These are phyloP conservation scores for Mimumesa dahlbomi DNA, from an alignment of 2,888 invertebrate species.

Conservation along the genomic window DNA sequence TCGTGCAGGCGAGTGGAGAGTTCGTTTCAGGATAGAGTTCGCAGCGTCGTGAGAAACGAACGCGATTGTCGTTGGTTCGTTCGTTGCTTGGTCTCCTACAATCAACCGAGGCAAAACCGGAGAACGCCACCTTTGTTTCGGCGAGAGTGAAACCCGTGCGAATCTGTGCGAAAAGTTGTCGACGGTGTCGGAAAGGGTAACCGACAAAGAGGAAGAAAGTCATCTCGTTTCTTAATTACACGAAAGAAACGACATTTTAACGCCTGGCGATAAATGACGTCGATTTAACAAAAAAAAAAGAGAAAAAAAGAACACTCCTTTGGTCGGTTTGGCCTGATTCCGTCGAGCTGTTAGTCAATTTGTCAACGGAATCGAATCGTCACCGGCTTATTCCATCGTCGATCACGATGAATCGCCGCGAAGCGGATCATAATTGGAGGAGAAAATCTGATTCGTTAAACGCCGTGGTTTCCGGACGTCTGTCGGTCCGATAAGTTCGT, in stretches of 20 bases:
- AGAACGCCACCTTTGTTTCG: constrained; percentile 17
- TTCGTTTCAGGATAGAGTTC: constrained; percentile 28
- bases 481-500: background rate
- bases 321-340: background rate
- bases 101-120: constrained; percentile 17
- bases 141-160: constrained; percentile 47
- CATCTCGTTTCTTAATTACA: background rate
- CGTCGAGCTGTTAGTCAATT: background rate
- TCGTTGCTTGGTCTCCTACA: constrained; percentile 38
- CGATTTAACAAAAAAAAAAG: too few relatives aligned
- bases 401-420: background rate
- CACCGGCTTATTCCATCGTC: background rate
- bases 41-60: constrained; percentile 54
- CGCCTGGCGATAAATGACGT: too few relatives aligned
- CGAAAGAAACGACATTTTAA: background rate
- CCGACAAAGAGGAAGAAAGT: background rate
- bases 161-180: constrained; percentile 4
- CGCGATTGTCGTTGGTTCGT: too few relatives aligned
- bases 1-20: constrained; percentile 22
- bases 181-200: background rate
- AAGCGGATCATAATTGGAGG: background rate
- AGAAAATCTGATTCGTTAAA: background rate
- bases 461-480: too few relatives aligned
- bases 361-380: background rate
- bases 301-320: background rate